A percentile compares a stretch with the other conserved stretches of the same genome.
Evolutionary conservation across 2,888 invertebrate genomes (phyloP).

Genomic region (Gastracanthus pulcherrimus): DNA sequence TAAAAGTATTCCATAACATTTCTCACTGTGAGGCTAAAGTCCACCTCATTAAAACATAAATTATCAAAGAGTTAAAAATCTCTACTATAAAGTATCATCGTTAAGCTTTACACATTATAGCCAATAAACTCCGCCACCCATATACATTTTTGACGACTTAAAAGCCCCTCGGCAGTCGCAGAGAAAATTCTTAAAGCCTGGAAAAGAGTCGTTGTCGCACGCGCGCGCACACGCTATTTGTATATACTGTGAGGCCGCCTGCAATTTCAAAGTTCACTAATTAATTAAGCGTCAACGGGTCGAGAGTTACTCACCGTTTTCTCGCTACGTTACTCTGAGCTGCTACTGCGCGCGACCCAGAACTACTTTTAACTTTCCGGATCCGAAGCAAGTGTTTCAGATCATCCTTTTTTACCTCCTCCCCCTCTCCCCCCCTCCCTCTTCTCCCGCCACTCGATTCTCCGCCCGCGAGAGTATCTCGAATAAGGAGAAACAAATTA

Average conservation of each 20-base stretch:
- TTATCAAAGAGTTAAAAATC: too few species aligned
- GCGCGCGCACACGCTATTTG: neutral
- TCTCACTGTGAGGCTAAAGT: too few species aligned
- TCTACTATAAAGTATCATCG: too few species aligned
- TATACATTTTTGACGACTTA: neutral
- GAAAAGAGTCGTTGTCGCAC: neutral
- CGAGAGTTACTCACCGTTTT: neutral
- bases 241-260: neutral
- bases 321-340: neutral
- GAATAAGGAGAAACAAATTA: conserved; percentile 15
- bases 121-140: too few species aligned
- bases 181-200: neutral
- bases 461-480: neutral
- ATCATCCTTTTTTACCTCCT: neutral
- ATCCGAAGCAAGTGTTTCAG: conserved; percentile 7
- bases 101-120: too few species aligned
- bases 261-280: conserved; percentile 45
- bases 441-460: neutral
- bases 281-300: conserved; percentile 41
- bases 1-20: too few species aligned
- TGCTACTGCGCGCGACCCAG: neutral
- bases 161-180: neutral
- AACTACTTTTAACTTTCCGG: conserved; percentile 28
- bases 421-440: neutral
- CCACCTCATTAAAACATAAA: too few species aligned